phyloP scores from a whole-genome alignment of 2,888 invertebrate species.

The Eupithecia inturbata region DNA sequence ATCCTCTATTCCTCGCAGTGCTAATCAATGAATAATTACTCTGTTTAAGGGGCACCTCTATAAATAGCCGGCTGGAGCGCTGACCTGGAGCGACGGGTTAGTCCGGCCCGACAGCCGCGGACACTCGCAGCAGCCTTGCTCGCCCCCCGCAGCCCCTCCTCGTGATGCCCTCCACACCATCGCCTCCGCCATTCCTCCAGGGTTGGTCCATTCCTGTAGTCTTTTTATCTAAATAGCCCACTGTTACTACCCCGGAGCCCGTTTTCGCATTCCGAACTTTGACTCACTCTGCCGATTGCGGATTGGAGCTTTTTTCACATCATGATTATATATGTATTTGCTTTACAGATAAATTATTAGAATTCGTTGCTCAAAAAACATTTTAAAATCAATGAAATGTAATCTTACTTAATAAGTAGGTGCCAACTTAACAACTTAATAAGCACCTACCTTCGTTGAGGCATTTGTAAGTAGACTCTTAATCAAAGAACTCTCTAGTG shows the following conservation, averaged over 20 bases:
- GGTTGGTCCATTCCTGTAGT: conserved; percentile 37
- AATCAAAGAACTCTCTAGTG: too few relatives aligned
- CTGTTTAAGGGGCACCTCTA: conserved; percentile 84
- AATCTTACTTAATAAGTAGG: neutral
- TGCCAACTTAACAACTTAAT: neutral
- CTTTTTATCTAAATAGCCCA: conserved; percentile 22
- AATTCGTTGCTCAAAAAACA: neutral
- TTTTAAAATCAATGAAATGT: neutral
- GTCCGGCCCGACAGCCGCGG: conserved; percentile 82
- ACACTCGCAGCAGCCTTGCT: conserved; percentile 75
- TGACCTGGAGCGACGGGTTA: conserved; percentile 84
- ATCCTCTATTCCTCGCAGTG: conserved; percentile 83
- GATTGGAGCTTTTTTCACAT: neutral
- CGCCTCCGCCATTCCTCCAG: conserved; percentile 49
- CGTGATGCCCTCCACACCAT: conserved; percentile 42
- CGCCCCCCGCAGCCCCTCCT: conserved; percentile 48
- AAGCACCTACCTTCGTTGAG: neutral
- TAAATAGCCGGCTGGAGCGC: conserved; percentile 84
- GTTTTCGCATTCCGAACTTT: conserved; percentile 19
- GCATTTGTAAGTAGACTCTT: neutral
- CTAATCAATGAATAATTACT: conserved; percentile 85
- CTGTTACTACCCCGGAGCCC: conserved; percentile 5
- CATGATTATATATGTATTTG: neutral
- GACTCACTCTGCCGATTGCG: conserved; percentile 10
- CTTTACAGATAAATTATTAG: neutral